Evolutionary conservation across 2,113 vertebrate genomes (phyloP).

Genomic region (Pavo muticus): DNA sequence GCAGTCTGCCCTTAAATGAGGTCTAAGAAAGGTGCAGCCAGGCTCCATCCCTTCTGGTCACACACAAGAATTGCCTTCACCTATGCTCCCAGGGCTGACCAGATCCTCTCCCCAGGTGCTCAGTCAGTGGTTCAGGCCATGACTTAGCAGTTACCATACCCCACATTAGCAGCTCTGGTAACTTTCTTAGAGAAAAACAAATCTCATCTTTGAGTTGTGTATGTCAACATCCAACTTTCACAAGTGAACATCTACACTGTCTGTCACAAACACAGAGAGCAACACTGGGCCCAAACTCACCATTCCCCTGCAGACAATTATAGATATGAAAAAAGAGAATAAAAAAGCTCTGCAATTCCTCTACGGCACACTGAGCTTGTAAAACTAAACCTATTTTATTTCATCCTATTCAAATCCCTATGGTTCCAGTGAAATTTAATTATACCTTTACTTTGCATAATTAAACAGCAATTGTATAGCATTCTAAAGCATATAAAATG

Average conservation of each 20-base stretch:
- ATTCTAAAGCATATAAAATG: conserved; percentile 61
- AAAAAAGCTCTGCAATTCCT: conserved; percentile 27
- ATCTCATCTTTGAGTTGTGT: neutral
- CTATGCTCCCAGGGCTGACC: too few relatives aligned
- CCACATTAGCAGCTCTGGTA: neutral
- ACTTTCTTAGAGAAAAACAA: conserved; percentile 14
- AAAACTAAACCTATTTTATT: conserved; percentile 67
- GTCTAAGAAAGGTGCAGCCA: too few relatives aligned
- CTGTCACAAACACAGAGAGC: neutral
- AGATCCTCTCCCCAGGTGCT: too few relatives aligned
- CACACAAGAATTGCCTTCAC: too few relatives aligned
- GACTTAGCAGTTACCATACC: too few relatives aligned
- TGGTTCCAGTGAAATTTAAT: conserved; percentile 67
- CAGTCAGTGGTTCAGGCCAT: too few relatives aligned
- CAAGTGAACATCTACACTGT: neutral
- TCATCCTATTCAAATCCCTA: conserved; percentile 68
- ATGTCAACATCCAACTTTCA: neutral
- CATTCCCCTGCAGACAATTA: neutral
- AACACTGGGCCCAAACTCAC: neutral
- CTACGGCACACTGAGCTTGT: conserved; percentile 22
- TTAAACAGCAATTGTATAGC: conserved; percentile 53
- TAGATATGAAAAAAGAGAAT: neutral
- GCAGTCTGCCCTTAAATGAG: too few relatives aligned
- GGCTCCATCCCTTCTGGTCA: too few relatives aligned
- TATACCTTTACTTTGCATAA: conserved; percentile 70